These are phyloP conservation scores for Drosophila repleta DNA, from an alignment of 1,140 invertebrate genomes.

Conservation along the genomic window DNA sequence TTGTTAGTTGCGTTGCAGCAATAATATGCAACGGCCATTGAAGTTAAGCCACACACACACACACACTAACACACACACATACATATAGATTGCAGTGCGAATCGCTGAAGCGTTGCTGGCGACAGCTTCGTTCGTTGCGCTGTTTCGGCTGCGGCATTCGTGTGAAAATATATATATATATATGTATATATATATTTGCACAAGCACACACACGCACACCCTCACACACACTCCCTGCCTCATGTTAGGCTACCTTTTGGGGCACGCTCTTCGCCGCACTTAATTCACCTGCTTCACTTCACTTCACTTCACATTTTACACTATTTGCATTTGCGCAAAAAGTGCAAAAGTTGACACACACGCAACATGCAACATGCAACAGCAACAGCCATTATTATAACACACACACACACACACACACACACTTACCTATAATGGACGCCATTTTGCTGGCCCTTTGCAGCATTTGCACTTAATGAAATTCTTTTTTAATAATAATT, in stretches of 20 bases:
- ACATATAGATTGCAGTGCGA: conserved; percentile 36
- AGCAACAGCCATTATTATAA: conserved; percentile 18
- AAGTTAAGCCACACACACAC: conserved; percentile 50
- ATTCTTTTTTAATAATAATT: conserved; percentile 54
- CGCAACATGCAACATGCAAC: conserved; percentile 42
- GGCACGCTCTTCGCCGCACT: not conserved
- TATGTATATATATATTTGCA: not conserved
- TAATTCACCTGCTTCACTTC: conserved; percentile 30
- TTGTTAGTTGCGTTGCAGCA: conserved; percentile 44
- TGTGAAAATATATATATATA: conserved; percentile 69
- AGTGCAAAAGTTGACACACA: conserved; percentile 79
- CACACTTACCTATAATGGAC: conserved; percentile 33
- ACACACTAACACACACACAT: conserved; percentile 15
- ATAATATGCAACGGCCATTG: conserved; percentile 65
- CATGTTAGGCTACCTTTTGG: conserved; percentile 4
- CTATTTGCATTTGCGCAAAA: conserved; percentile 79
- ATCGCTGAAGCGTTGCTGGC: conserved; percentile 69
- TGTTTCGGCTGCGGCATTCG: conserved; percentile 49
- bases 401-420: conserved; percentile 21
- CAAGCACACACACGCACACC: not conserved
- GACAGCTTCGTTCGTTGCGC: conserved; percentile 34
- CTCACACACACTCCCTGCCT: not conserved
- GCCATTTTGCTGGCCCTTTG: conserved; percentile 69
- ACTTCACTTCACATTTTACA: conserved; percentile 61
- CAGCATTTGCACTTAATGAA: conserved; percentile 73